Percentiles rank a stretch among this genome's conserved stretches.
phyloP scores from a whole-genome alignment of 2,888 invertebrate genomes.

The Hemaris fuciformis region DNA sequence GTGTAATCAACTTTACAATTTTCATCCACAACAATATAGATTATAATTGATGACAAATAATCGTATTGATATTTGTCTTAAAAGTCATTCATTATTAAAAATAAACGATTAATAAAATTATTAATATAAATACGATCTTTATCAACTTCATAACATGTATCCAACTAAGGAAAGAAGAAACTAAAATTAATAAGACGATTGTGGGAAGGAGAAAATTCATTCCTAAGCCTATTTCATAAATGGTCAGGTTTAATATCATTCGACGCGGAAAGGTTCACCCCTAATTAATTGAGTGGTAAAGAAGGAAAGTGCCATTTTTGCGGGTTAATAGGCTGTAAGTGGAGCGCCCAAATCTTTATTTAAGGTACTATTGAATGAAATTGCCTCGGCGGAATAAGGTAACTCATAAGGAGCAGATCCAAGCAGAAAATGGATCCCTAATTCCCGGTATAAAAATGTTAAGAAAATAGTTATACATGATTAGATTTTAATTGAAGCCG shows the following conservation, averaged over 20 bases:
- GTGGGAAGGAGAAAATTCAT: neutral
- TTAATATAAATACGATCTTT: too few relatives aligned
- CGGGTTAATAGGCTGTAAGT: conserved; percentile 6
- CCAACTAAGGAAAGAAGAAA: too few relatives aligned
- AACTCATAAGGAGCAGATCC: neutral
- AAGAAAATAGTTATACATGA: neutral
- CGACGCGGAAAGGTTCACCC: neutral
- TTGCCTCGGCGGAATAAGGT: neutral
- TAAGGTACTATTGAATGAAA: conserved; percentile 1
- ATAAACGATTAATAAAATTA: too few relatives aligned
- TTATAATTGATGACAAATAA: too few relatives aligned
- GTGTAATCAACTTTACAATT: too few relatives aligned
- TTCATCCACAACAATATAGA: too few relatives aligned
- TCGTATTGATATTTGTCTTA: too few relatives aligned
- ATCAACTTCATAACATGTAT: too few relatives aligned
- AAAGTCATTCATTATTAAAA: too few relatives aligned
- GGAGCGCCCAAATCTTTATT: neutral
- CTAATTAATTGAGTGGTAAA: conserved; percentile 1
- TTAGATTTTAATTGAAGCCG: neutral
- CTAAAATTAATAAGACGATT: neutral
- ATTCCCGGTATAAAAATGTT: neutral
- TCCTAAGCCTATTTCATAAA: neutral
- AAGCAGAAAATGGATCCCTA: neutral
- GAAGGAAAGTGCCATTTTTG: neutral
- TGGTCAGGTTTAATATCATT: neutral